These are phyloP conservation scores for Schizaphis graminum DNA, from an alignment of 2,888 invertebrate species.

Conservation along the genomic window DNA sequence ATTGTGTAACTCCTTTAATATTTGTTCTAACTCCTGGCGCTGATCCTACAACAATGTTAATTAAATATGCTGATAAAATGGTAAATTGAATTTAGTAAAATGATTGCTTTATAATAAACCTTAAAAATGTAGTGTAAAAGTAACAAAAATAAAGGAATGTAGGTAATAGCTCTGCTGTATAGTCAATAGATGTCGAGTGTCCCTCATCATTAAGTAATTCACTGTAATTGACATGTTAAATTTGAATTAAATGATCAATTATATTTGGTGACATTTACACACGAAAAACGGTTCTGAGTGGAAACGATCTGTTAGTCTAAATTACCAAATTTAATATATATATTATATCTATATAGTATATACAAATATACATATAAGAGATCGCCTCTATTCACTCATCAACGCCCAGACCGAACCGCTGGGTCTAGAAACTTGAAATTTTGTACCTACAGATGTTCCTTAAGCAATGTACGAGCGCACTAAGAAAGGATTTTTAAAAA, in stretches of 20 bases:
- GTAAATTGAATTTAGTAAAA: slow-evolving; percentile 36
- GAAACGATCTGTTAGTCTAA: background rate
- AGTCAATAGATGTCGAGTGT: background rate
- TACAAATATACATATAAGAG: background rate
- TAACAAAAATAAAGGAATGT: background rate
- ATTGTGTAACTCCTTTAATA: slow-evolving; percentile 81
- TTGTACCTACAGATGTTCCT: too few species aligned
- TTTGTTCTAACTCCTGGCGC: slow-evolving; percentile 87
- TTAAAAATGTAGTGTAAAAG: background rate
- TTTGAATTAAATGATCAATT: background rate
- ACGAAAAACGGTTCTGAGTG: background rate
- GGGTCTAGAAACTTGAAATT: too few species aligned
- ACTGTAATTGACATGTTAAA: background rate
- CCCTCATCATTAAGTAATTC: background rate
- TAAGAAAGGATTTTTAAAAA: too few species aligned
- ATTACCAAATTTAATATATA: too few species aligned
- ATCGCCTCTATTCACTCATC: too few species aligned
- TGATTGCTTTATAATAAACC: background rate
- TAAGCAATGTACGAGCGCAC: too few species aligned
- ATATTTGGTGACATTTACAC: background rate
- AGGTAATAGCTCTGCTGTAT: background rate
- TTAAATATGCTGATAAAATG: slow-evolving; percentile 83
- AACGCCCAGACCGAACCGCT: too few species aligned
- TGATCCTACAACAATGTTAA: slow-evolving; percentile 84
- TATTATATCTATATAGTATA: too few species aligned